Evolutionary conservation across 1,140 invertebrate genomes (phyloP).

Genomic region (Nymphalis io): DNA sequence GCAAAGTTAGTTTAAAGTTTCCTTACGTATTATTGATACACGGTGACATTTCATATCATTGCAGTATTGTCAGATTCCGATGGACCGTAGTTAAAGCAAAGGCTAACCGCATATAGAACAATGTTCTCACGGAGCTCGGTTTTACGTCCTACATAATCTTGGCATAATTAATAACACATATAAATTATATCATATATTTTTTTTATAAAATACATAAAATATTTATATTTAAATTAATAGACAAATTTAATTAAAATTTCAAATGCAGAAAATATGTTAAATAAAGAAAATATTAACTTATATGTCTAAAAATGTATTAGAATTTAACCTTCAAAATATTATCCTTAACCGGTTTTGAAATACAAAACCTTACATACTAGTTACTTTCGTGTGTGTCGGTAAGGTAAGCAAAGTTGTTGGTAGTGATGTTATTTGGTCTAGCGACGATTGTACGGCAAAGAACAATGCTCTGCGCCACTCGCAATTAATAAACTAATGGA

Average conservation of each 20-base stretch:
- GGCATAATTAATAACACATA: conserved; percentile 34
- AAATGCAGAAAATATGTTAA: not conserved
- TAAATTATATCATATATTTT: not conserved
- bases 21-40: not conserved
- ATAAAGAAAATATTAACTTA: not conserved
- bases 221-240: no score
- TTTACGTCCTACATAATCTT: conserved; percentile 49
- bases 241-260: not conserved
- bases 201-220: not conserved
- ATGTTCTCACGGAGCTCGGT: conserved; percentile 64
- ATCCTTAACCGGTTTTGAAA: conserved; percentile 51
- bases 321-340: conserved; percentile 46
- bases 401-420: conserved; percentile 52
- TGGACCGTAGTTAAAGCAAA: conserved; percentile 42
- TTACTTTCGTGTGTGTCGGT: conserved; percentile 49
- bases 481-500: conserved; percentile 76
- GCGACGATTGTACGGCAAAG: conserved; percentile 65
- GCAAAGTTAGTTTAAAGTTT: not conserved
- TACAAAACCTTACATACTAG: conserved; percentile 50
- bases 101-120: conserved; percentile 48
- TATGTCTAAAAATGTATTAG: not conserved
- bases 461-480: conserved; percentile 65
- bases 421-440: conserved; percentile 72
- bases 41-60: conserved; percentile 3
- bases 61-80: conserved; percentile 38